Evolutionary conservation across 2,888 invertebrate species (phyloP).

Genomic region (Tanypteryx hageni): DNA sequence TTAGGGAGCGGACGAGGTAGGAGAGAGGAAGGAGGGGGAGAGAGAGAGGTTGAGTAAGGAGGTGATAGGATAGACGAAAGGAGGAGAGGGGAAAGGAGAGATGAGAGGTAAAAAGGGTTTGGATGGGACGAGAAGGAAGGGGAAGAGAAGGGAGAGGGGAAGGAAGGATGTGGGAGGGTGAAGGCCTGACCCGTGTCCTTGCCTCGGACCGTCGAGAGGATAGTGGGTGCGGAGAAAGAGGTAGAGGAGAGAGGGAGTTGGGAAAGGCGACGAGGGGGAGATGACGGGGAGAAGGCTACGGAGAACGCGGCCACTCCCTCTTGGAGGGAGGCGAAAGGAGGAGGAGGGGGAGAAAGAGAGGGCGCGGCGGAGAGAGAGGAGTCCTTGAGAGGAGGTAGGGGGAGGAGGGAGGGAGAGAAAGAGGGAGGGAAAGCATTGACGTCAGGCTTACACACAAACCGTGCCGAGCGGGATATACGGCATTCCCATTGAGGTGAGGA

Average conservation of each 20-base stretch:
- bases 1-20: not conserved
- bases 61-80: not conserved
- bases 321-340: not conserved
- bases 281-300: not conserved
- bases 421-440: conserved; percentile 12
- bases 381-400: conserved; percentile 34
- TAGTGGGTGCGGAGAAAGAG: conserved; percentile 1
- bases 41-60: not conserved
- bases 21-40: not conserved
- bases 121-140: not conserved
- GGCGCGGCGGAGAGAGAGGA: conserved; percentile 27
- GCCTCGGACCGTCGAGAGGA: not conserved
- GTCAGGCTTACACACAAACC: conserved; percentile 9
- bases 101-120: not conserved
- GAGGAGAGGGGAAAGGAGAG: not conserved
- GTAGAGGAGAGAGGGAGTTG: not conserved
- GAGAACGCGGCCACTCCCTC: not conserved
- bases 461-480: not conserved
- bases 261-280: not conserved
- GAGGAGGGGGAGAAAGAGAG: not conserved
- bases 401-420: not conserved
- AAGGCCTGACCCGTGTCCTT: conserved; percentile 31
- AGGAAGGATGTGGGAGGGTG: not conserved
- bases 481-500: conserved; percentile 42
- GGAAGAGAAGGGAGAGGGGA: not conserved